A percentile compares a stretch with the other conserved stretches of the same genome.
Evolutionary conservation across 2,888 invertebrate genomes (phyloP).

Genomic region (Colostygia pectinataria): DNA sequence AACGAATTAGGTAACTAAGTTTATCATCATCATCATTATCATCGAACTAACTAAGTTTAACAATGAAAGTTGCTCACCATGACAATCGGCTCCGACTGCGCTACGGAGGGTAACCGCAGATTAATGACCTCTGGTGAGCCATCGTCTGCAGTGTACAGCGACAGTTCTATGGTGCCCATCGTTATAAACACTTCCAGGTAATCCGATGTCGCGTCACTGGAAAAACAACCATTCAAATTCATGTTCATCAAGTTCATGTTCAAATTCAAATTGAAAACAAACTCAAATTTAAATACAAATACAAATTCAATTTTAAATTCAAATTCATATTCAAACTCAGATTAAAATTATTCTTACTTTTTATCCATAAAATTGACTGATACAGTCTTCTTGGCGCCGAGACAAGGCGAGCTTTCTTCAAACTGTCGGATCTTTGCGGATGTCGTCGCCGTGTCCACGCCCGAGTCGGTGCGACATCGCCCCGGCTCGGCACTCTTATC

Average conservation of each 20-base stretch:
- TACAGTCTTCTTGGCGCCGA: slow-evolving; percentile 52
- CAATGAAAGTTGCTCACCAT: no score
- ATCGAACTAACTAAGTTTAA: no score
- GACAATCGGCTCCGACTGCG: no score
- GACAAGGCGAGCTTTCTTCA: slow-evolving; percentile 35
- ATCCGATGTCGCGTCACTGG: slow-evolving; percentile 46
- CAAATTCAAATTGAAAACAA: neutral
- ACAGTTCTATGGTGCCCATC: slow-evolving; percentile 65
- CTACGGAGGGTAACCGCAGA: slow-evolving; percentile 40
- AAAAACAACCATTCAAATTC: neutral
- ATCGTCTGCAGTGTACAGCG: slow-evolving; percentile 55
- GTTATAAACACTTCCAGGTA: slow-evolving; percentile 67
- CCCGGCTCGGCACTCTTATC: slow-evolving; percentile 3
- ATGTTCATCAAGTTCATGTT: neutral
- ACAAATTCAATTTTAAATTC: no score
- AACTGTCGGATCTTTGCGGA: neutral
- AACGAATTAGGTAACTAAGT: no score
- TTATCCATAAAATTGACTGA: slow-evolving; percentile 44
- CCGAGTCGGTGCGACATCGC: slow-evolving; percentile 49
- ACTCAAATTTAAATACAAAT: no score
- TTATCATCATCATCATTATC: no score
- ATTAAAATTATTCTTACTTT: slow-evolving; percentile 43
- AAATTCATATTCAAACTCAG: no score
- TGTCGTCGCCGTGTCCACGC: slow-evolving; percentile 48
- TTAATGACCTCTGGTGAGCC: slow-evolving; percentile 35